Evolutionary conservation across 1,140 invertebrate species (phyloP).

Genomic region (Magallana gigas): DNA sequence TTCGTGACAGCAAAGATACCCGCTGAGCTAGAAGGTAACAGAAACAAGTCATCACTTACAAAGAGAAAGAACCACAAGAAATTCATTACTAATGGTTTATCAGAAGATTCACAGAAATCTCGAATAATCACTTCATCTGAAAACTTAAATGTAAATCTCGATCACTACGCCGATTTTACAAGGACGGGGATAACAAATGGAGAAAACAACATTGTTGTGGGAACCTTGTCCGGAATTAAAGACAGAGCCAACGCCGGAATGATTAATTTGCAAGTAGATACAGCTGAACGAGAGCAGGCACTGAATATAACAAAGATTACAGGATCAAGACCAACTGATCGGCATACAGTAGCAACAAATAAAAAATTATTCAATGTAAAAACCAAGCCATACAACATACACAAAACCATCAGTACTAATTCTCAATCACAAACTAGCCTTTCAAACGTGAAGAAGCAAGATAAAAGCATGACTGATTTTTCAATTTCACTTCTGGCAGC

Average conservation of each 20-base stretch:
- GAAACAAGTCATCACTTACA: not conserved
- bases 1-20: not conserved
- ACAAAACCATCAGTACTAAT: no score
- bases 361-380: not conserved
- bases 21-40: not conserved
- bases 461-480: not conserved
- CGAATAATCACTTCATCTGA: slow-evolving; percentile 19
- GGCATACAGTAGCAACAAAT: not conserved
- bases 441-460: not conserved
- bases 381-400: not conserved
- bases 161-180: slow-evolving; percentile 4
- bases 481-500: slow-evolving; percentile 18
- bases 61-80: not conserved
- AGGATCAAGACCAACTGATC: not conserved
- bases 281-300: not conserved
- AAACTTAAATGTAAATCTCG: slow-evolving; percentile 15
- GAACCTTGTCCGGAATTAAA: not conserved
- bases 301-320: not conserved
- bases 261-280: slow-evolving; percentile 6
- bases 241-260: slow-evolving; percentile 5
- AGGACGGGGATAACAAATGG: slow-evolving; percentile 20
- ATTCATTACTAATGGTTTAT: slow-evolving; percentile 19
- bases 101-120: not conserved
- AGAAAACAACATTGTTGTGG: slow-evolving; percentile 22
- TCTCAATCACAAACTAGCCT: no score